phyloP scores from a whole-genome alignment of 2,888 invertebrate genomes.

The Xanthia togata region DNA sequence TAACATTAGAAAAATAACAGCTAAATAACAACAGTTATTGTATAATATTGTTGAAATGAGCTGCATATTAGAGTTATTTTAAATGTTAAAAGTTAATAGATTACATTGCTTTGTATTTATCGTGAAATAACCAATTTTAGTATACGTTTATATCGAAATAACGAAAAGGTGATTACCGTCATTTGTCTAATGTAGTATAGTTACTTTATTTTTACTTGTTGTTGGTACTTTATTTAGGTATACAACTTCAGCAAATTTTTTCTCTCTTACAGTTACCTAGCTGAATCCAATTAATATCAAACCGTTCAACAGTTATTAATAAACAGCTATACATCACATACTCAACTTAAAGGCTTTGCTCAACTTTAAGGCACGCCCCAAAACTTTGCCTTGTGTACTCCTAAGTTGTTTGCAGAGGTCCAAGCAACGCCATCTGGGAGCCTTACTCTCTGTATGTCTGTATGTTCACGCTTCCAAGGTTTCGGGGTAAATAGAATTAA shows the following conservation, averaged over 20 bases:
- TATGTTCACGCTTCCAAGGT: constrained; percentile 30
- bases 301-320: constrained; percentile 50
- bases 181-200: too few species aligned
- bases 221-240: too few species aligned
- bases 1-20: too few species aligned
- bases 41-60: too few species aligned
- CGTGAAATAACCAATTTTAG: too few species aligned
- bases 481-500: constrained; percentile 43
- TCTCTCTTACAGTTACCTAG: constrained; percentile 3
- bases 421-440: constrained; percentile 48
- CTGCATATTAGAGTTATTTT: too few species aligned
- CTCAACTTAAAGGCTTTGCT: constrained; percentile 62
- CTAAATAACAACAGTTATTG: too few species aligned
- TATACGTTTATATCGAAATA: too few species aligned
- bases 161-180: too few species aligned
- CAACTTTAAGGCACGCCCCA: constrained; percentile 48
- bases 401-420: constrained; percentile 60
- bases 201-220: too few species aligned
- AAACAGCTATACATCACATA: constrained; percentile 50
- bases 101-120: too few species aligned
- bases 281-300: constrained; percentile 43
- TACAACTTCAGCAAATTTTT: background rate
- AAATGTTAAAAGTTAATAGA: too few species aligned
- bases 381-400: constrained; percentile 54
- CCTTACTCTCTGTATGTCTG: constrained; percentile 29